phyloP scores from a whole-genome alignment of 2,888 invertebrate genomes.

The Parasteatoda lunata region DNA sequence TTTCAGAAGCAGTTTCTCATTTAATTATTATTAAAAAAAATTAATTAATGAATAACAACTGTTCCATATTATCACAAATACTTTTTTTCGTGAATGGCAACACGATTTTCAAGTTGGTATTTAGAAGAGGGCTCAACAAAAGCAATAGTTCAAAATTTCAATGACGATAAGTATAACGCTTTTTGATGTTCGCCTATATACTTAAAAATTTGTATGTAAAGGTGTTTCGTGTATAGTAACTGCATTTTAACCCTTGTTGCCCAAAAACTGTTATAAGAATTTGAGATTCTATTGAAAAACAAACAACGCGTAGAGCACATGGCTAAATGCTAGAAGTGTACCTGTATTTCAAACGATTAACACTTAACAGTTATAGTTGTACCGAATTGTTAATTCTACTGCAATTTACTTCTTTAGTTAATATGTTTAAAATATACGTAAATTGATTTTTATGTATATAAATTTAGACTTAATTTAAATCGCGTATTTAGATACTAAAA shows the following conservation, averaged over 20 bases:
- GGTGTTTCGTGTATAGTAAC: slow-evolving; percentile 60
- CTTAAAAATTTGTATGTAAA: slow-evolving; percentile 47
- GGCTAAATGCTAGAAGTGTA: slow-evolving; percentile 26
- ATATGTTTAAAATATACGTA: too few species aligned
- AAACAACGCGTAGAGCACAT: slow-evolving; percentile 31
- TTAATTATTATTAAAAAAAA: too few species aligned
- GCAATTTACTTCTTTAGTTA: too few species aligned
- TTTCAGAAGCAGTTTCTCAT: too few species aligned
- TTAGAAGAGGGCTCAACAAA: neutral
- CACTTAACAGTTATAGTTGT: neutral
- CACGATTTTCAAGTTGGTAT: neutral
- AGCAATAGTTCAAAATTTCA: too few species aligned
- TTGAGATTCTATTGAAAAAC: slow-evolving; percentile 16
- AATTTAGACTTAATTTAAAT: neutral
- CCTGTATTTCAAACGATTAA: slow-evolving; percentile 7
- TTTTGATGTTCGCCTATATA: slow-evolving; percentile 55
- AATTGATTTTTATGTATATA: slow-evolving; percentile 1
- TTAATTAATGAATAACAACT: too few species aligned
- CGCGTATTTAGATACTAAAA: neutral
- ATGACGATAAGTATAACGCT: slow-evolving; percentile 24
- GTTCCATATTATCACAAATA: too few species aligned
- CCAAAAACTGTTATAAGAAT: slow-evolving; percentile 33
- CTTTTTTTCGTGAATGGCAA: too few species aligned
- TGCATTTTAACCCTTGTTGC: slow-evolving; percentile 35
- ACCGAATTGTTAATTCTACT: neutral